Percentiles rank a stretch among this genome's conserved stretches.
These are phyloP conservation scores for Carcinoscorpius rotundicauda DNA, from an alignment of 1,140 invertebrate genomes.

Conservation along the genomic window DNA sequence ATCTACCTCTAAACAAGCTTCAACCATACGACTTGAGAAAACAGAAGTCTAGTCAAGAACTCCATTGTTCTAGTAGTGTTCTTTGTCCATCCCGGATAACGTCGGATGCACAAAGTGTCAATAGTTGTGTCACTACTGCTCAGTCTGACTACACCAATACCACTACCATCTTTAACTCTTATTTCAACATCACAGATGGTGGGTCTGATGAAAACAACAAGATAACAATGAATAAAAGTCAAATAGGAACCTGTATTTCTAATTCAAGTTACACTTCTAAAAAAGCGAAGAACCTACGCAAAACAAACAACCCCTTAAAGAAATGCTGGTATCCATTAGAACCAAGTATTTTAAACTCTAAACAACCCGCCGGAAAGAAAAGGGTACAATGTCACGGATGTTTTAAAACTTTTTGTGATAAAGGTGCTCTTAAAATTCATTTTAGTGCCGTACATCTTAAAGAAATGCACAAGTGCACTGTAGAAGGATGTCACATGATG, in stretches of 20 bases:
- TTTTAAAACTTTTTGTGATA: slow-evolving; percentile 98
- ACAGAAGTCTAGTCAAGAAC: slow-evolving; percentile 30
- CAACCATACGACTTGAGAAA: slow-evolving; percentile 84
- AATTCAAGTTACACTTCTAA: slow-evolving; percentile 31
- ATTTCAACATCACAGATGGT: slow-evolving; percentile 19
- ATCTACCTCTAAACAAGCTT: slow-evolving; percentile 60
- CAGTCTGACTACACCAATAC: no score
- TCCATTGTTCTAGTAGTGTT: slow-evolving; percentile 38
- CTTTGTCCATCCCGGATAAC: slow-evolving; percentile 30
- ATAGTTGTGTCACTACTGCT: slow-evolving; percentile 18
- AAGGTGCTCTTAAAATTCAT: slow-evolving; percentile 98
- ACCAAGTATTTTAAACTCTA: slow-evolving; percentile 76
- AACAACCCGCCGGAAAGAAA: slow-evolving; percentile 85
- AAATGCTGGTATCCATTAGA: slow-evolving; percentile 83
- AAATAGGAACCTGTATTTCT: slow-evolving; percentile 7
- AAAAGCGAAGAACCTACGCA: slow-evolving; percentile 45
- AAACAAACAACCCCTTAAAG: slow-evolving; percentile 73
- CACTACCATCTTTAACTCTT: slow-evolving; percentile 35
- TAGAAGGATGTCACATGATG: slow-evolving; percentile 98
- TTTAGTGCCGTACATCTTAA: slow-evolving; percentile 96
- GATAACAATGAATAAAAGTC: slow-evolving; percentile 23
- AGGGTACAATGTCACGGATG: slow-evolving; percentile 97
- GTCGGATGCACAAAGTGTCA: slow-evolving; percentile 16
- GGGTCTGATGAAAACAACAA: slow-evolving; percentile 24
- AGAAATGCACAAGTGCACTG: slow-evolving; percentile 99